phyloP scores from a whole-genome alignment of 1,140 invertebrate species.

The Drosophila guanche region DNA sequence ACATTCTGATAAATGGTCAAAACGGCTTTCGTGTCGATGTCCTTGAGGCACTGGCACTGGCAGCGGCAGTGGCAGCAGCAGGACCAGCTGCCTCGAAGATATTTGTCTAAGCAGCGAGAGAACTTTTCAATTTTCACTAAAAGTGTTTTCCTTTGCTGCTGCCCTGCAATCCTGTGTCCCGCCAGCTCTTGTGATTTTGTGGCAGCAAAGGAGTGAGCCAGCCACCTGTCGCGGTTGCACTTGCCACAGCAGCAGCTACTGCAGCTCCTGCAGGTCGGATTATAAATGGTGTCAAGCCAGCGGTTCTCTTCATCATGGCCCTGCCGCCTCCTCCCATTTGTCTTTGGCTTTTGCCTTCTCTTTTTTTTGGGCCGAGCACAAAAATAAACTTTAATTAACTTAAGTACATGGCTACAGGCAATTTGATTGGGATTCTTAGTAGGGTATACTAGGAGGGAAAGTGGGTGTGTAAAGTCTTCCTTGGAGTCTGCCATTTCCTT shows the following conservation, averaged over 20 bases:
- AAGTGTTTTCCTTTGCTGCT: slow-evolving; percentile 47
- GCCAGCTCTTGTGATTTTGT: slow-evolving; percentile 62
- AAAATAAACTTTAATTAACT: slow-evolving; percentile 75
- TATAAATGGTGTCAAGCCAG: slow-evolving; percentile 62
- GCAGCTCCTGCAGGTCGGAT: slow-evolving; percentile 35
- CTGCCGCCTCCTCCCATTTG: slow-evolving; percentile 37
- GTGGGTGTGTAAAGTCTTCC: background rate
- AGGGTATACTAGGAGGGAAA: background rate
- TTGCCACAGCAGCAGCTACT: slow-evolving; percentile 50
- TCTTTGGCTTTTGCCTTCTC: slow-evolving; percentile 40
- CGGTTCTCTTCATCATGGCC: slow-evolving; percentile 32
- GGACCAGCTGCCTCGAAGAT: slow-evolving; percentile 18
- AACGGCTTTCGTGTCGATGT: slow-evolving; percentile 76
- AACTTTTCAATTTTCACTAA: slow-evolving; percentile 74
- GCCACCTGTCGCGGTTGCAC: slow-evolving; percentile 54
- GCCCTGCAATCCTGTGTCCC: slow-evolving; percentile 25
- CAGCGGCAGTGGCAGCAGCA: slow-evolving; percentile 16
- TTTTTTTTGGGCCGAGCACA: slow-evolving; percentile 21
- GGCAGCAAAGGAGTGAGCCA: slow-evolving; percentile 22
- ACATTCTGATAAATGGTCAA: slow-evolving; percentile 78
- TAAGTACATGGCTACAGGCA: slow-evolving; percentile 53
- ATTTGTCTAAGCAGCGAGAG: slow-evolving; percentile 60
- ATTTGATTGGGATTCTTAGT: slow-evolving; percentile 8
- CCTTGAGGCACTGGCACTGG: slow-evolving; percentile 45
- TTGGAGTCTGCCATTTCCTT: slow-evolving; percentile 2